Conservation (phyloP, 2,888 invertebrate genomes). For the Meta bourneti region DNA sequence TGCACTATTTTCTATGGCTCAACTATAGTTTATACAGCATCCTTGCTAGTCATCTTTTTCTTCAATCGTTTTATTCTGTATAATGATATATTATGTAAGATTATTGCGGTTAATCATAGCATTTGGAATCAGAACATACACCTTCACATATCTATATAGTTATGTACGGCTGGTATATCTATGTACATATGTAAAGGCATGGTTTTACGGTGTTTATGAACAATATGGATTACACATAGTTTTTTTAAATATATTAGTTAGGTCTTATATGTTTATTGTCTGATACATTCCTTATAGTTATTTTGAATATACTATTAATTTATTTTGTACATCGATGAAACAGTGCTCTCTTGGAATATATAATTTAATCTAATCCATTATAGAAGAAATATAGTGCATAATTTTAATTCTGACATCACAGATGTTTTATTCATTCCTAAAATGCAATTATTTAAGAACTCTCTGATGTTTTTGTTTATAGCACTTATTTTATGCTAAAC, state of each 20-base stretch:
- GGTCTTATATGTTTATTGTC: background rate
- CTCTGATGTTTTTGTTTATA: too few relatives aligned
- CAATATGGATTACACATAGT: background rate
- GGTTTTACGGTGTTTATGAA: background rate
- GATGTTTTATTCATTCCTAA: background rate
- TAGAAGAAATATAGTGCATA: background rate
- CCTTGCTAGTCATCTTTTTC: constrained; percentile 53
- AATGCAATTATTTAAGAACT: background rate
- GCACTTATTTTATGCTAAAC: too few relatives aligned
- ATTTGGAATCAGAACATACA: background rate
- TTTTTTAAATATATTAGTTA: background rate
- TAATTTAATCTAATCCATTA: background rate
- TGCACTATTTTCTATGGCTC: constrained; percentile 38
- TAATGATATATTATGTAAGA: background rate
- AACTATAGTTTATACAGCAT: constrained; percentile 43
- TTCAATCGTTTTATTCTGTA: constrained; percentile 3
- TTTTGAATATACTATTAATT: background rate
- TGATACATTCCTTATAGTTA: background rate
- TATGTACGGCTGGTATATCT: too few relatives aligned
- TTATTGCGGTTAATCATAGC: background rate
- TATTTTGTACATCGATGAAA: background rate
- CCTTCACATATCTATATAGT: background rate
- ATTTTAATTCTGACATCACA: too few relatives aligned
- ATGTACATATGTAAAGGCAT: background rate
- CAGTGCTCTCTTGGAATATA: background rate